Evolutionary conservation across 2,888 invertebrate genomes (phyloP).

Genomic region (Ichneumon xanthorius): DNA sequence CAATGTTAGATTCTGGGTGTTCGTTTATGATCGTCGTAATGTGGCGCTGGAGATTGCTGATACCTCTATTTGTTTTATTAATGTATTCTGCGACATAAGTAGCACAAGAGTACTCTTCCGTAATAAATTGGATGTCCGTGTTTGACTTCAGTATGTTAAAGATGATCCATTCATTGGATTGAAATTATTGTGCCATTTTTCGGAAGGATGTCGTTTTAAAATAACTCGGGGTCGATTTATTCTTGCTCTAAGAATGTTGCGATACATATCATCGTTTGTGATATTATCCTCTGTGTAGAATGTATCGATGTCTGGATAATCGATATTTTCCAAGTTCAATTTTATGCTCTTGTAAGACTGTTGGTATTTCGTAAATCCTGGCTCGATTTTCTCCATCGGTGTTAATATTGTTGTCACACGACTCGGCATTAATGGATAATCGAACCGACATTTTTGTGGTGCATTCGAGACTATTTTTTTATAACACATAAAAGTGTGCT

Average conservation of each 20-base stretch:
- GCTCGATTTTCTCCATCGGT: slow-evolving; percentile 67
- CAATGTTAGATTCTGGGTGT: slow-evolving; percentile 77
- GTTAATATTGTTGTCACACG: slow-evolving; percentile 72
- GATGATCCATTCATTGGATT: slow-evolving; percentile 66
- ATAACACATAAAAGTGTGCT: slow-evolving; percentile 77
- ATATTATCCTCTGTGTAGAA: slow-evolving; percentile 71
- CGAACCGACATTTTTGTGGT: slow-evolving; percentile 76
- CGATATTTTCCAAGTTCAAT: slow-evolving; percentile 75
- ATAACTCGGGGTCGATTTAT: slow-evolving; percentile 60
- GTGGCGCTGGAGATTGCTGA: slow-evolving; percentile 66
- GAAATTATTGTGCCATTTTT: slow-evolving; percentile 63
- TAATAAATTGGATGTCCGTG: slow-evolving; percentile 69
- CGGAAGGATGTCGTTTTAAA: slow-evolving; percentile 52
- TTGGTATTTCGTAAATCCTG: slow-evolving; percentile 42
- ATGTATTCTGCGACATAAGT: slow-evolving; percentile 68
- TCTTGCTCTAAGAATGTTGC: slow-evolving; percentile 71
- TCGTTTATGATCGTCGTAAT: slow-evolving; percentile 64
- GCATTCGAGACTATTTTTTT: slow-evolving; percentile 69
- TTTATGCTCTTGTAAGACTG: slow-evolving; percentile 58
- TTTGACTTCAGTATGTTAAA: slow-evolving; percentile 62
- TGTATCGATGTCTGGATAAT: slow-evolving; percentile 73
- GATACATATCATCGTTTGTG: slow-evolving; percentile 73
- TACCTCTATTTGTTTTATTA: slow-evolving; percentile 66
- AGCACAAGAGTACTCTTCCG: slow-evolving; percentile 68
- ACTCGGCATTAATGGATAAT: slow-evolving; percentile 77